Percentiles rank a stretch among this genome's conserved stretches.
phyloP scores from a whole-genome alignment of 2,797 vertebrate genomes.

The Myotis daubentonii region DNA sequence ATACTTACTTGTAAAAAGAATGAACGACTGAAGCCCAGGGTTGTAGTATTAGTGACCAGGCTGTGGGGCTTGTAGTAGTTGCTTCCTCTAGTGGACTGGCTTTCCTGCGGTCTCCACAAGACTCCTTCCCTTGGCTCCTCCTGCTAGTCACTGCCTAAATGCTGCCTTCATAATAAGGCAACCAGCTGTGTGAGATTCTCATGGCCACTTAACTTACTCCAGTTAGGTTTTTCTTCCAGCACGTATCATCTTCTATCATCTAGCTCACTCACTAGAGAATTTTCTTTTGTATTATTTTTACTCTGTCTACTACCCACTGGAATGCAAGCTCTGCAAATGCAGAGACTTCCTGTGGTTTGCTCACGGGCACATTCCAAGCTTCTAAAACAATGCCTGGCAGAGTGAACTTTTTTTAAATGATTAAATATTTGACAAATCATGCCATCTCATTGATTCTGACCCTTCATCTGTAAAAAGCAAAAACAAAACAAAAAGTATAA shows the following conservation, averaged over 20 bases:
- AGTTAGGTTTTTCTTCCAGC: not conserved
- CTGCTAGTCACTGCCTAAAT: not conserved
- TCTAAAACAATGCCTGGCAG: not conserved
- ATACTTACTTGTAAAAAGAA: not conserved
- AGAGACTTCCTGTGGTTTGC: not conserved
- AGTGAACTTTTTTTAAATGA: not conserved
- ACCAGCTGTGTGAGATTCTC: not conserved
- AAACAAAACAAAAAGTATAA: not conserved
- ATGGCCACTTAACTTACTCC: not conserved
- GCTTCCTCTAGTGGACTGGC: not conserved
- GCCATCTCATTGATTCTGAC: not conserved
- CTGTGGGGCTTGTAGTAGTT: not conserved
- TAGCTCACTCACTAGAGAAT: not conserved
- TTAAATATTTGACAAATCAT: not conserved
- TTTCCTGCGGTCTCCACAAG: not conserved
- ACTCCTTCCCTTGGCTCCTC: not conserved
- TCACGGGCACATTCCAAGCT: not conserved
- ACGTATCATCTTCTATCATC: not conserved
- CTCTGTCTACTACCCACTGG: not conserved
- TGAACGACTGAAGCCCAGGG: not conserved
- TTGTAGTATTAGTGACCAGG: not conserved
- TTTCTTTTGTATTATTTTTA: not conserved
- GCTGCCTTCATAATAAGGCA: not conserved
- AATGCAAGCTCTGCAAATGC: not conserved
- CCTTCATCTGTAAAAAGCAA: not conserved